A percentile compares a stretch with the other conserved stretches of the same genome.
Evolutionary conservation across 2,888 invertebrate species (phyloP).

Genomic region (Lathronympha strigana): DNA sequence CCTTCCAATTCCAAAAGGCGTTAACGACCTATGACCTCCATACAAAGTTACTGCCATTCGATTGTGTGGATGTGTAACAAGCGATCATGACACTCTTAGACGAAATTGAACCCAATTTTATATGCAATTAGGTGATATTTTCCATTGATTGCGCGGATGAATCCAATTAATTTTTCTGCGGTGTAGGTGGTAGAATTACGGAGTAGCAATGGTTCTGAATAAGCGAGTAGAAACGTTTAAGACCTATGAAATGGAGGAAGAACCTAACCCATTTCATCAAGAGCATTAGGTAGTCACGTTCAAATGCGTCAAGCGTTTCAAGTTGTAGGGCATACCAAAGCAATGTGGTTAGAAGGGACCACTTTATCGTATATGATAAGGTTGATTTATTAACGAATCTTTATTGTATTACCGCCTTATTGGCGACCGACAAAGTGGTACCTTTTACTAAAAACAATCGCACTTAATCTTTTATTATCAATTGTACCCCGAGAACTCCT

Average conservation of each 20-base stretch:
- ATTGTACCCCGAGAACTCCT: too few species aligned
- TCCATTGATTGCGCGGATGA: slow-evolving; percentile 18
- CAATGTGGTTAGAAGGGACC: too few species aligned
- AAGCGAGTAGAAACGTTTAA: not conserved
- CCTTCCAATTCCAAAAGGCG: not conserved
- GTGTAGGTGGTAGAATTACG: slow-evolving; percentile 19
- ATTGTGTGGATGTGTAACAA: slow-evolving; percentile 1
- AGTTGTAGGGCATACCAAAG: too few species aligned
- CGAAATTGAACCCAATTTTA: slow-evolving; percentile 25
- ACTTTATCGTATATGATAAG: too few species aligned
- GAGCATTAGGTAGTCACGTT: too few species aligned
- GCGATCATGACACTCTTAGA: slow-evolving; percentile 20
- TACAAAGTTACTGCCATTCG: not conserved
- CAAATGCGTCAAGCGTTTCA: too few species aligned
- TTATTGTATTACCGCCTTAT: too few species aligned
- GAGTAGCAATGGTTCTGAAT: slow-evolving; percentile 10
- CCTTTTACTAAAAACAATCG: too few species aligned
- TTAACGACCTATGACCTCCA: not conserved
- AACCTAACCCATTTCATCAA: too few species aligned
- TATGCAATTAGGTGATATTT: slow-evolving; percentile 20
- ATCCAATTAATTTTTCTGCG: slow-evolving; percentile 35
- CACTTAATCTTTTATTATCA: too few species aligned
- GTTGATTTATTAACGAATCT: too few species aligned
- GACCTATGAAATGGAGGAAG: not conserved
- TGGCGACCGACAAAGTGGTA: too few species aligned